Base-by-base conservation (phyloP, 2,888 invertebrate species). In the Metopia argyrocephala region DNA sequence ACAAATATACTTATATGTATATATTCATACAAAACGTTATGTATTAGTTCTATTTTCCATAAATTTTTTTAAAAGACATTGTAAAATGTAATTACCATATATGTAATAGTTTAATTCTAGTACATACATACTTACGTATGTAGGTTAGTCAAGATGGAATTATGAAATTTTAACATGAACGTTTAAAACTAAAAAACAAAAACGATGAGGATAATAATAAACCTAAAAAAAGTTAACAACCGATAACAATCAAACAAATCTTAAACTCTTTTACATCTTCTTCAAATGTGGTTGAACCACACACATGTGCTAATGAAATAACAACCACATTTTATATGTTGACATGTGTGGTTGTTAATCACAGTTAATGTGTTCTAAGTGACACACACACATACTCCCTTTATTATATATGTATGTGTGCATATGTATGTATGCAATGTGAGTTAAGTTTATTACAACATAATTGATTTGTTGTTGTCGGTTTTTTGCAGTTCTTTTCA, bases 191-290 rank as follows among this genome's bases (percentile, higher is more conserved):
- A 38, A 38, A 3, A 38, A 38, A 3, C 28, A n/a, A 15, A 48
- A 25, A 12, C 9, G 31, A 56, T n/a, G 48, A 50, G 15, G 48
- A 45, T 57, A 66, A 20, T 48, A 48, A 54, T 76, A 76, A 62
- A 76, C 25, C 56, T 45, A 69, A 69, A 62, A 57, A 65, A 57
- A 76, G 46, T 64, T 64, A 65, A 57, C 65, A 54, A 62, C 76
- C 76, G 54, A 69, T 76, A 76, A 61, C 61, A 68, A 1, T 2
- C 3, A 54, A 68, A 62, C 52, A 76, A 76, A 68, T 71, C 65
- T 45, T 50, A 52, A 31, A n/a, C n/a, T 78, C 50, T 66, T 31
- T 3, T 31, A 31, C 12, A 12, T 3, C 31, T 31, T 31, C 31
- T 31, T n/a, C n/a, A n/a, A n/a, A n/a, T n/a, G n/a, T n/a, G n/a